Evolutionary conservation across 2,888 invertebrate species (phyloP).

Genomic region (Leptothorax acervorum): DNA sequence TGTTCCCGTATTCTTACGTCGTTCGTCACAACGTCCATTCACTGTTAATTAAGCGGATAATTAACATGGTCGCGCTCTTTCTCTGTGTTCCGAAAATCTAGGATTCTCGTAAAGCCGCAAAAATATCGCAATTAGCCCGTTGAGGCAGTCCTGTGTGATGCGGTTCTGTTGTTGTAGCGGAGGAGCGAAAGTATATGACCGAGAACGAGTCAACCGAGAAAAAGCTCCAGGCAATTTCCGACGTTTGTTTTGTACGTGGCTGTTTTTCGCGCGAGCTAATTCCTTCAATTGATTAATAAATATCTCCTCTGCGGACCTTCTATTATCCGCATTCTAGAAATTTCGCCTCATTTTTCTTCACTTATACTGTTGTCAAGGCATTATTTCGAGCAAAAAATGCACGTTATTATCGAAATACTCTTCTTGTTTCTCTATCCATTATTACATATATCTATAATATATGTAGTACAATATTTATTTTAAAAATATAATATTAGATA

Average conservation of each 20-base stretch:
- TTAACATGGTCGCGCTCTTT: conserved; percentile 21
- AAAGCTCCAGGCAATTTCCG: conserved; percentile 37
- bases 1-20: conserved; percentile 21
- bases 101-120: conserved; percentile 33
- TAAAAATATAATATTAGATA: background rate
- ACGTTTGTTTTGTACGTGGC: conserved; percentile 47
- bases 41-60: conserved; percentile 42
- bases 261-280: conserved; percentile 38
- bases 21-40: conserved; percentile 27
- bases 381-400: conserved; percentile 1
- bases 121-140: conserved; percentile 44
- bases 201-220: conserved; percentile 38
- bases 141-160: background rate
- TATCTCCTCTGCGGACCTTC: conserved; percentile 14
- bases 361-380: background rate
- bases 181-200: conserved; percentile 23
- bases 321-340: conserved; percentile 12
- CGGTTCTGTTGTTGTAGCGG: conserved; percentile 1
- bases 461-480: background rate
- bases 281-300: conserved; percentile 53
- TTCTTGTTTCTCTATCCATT: background rate
- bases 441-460: background rate
- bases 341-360: conserved; percentile 5
- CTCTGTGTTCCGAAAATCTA: conserved; percentile 36
- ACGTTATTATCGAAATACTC: background rate